phyloP scores from a whole-genome alignment of 2,113 vertebrate species.

The Corythaixoides concolor region DNA sequence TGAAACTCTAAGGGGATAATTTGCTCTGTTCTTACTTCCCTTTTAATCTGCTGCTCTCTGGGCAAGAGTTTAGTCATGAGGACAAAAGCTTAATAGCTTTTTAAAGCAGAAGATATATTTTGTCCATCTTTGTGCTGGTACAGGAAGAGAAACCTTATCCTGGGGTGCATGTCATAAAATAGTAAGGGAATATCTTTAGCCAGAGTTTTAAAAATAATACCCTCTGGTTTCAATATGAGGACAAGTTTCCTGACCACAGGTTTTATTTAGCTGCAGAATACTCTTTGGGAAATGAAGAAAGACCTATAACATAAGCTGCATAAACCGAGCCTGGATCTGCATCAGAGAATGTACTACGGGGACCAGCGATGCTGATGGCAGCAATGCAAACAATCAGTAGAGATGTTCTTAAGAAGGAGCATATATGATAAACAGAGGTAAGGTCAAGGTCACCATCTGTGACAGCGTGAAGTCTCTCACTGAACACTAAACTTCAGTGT shows the following conservation, averaged over 20 bases:
- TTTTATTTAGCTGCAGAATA: constrained; percentile 54
- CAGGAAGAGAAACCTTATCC: constrained; percentile 14
- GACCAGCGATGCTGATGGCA: background rate
- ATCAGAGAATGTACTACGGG: background rate
- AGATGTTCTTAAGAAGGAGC: background rate
- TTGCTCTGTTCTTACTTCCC: background rate
- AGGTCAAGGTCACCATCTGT: background rate
- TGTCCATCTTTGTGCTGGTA: background rate
- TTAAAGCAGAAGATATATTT: background rate
- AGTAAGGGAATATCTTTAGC: constrained; percentile 11
- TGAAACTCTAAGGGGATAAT: background rate
- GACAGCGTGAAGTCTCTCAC: background rate
- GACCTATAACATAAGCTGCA: background rate
- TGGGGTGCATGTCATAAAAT: background rate
- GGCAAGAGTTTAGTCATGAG: background rate
- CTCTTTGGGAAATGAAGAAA: constrained; percentile 16
- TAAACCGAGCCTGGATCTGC: background rate
- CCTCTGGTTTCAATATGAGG: constrained; percentile 21
- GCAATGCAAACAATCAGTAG: background rate
- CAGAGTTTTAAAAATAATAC: constrained; percentile 34
- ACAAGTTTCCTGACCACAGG: constrained; percentile 14
- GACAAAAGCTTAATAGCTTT: constrained; percentile 8
- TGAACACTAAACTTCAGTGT: background rate
- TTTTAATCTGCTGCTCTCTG: constrained; percentile 3
- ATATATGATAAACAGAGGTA: background rate